Evolutionary conservation across 2,113 vertebrate species (phyloP), one percentile per base, ranked within the genome.

Genomic region (Polyodon spathula): DNA sequence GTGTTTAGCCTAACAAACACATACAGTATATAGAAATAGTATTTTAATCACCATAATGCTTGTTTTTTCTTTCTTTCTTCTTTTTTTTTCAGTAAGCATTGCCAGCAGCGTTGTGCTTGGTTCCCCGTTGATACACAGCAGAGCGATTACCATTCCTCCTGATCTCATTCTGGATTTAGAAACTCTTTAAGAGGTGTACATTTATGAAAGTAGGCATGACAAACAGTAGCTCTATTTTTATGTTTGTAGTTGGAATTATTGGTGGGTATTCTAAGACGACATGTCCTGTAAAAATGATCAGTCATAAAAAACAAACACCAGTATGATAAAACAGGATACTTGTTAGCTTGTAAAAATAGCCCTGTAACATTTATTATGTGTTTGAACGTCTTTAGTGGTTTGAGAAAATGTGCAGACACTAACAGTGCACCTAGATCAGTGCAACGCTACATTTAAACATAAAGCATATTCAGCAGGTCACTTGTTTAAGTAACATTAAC

Each of bases 161-260:
- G 56, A 40, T n/a, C 54, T 11, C 9, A 40, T 40, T 50, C 27
- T 46, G 41, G 56, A 58, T 63, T 40, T 14, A 27, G 53, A 52
- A 38, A 37, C 52, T 67, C 15, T 62, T 51, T 12, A 63, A 46
- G 58, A 54, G 53, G 51, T 3, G 52, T 53, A 51, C 27, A 37
- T n/a, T 10, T 14, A 50, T 8, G 44, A 12, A 43, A 14, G 48
- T 11, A 58, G 46, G 37, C 14, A 53, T 38, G 41, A 40, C 8
- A 11, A 5, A 8, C 11, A 6, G 44, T 15, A 42, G 17, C 16
- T 42, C 60, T 48, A 59, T 15, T 54, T 54, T 27, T 41, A 27
- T 41, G 52, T 9, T 14, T 39, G 8, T 14, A 40, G 6, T 12
- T 14, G 4, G 39, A 6, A 15, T 17, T 5, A 7, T 44, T 44